Evolutionary conservation across 2,113 vertebrate species (phyloP), one percentile per base, ranked within the genome.

Genomic region (Pagrus major): DNA sequence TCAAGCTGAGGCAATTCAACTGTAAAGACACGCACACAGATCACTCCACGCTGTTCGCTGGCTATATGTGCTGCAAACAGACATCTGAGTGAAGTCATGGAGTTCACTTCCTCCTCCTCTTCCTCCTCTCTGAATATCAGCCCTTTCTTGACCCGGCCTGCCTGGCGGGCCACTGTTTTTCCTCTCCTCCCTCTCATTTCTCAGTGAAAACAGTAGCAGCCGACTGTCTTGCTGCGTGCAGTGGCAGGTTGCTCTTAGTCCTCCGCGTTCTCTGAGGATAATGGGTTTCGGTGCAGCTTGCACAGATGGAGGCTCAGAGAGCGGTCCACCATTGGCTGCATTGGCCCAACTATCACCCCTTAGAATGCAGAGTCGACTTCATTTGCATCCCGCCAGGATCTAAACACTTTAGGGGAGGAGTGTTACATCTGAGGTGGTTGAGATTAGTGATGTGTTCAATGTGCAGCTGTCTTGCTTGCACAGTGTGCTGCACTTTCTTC

Each of bases 301-400:
- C 46, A 61, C 89, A 91, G 88, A 91, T 89, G 88, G 80, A 87
- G 65, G 31, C 73, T 49, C 77, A 44, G 72, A 58, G 72, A 80
- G 86, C 1, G 52, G 84, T 77, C 65, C 59, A 15, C 56, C 52
- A 76, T 86, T 56, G 64, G 67, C 71, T n/a, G 6, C 18, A 60
- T 33, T 29, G 47, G 60, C 51, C 47, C 39, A 35, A 8, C 54
- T 7, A 46, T 81, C 74, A 51, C 56, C 66, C 52, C 25, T 76
- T 75, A 56, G 59, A 76, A 83, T 44, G 27, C 77, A 37, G 63
- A 80, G 29, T 69, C 16, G 4, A 55, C 65, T 87, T 51, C 71
- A 87, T 91, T 90, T 91, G 59, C 67, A 74, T 90, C 84, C 75
- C 51, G 3, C 58, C 65, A 49, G 72, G 81, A 80, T 78, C 12